Conservation (phyloP, 2,797 vertebrate species). For the Tiaroga cobitis region DNA sequence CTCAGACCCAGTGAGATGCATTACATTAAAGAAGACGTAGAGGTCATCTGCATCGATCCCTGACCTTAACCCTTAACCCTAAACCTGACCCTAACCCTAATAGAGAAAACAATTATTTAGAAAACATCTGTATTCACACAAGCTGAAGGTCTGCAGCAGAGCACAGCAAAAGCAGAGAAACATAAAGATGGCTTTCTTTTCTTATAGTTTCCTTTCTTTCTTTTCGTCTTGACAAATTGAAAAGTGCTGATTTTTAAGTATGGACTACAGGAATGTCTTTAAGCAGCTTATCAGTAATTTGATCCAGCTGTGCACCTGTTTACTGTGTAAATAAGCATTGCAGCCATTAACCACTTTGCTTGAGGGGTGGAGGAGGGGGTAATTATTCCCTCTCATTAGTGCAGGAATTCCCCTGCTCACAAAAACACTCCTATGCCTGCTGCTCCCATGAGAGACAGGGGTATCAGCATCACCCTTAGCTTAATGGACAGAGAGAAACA, state of each 20-base stretch:
- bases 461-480: constrained; percentile 8
- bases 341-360: constrained; percentile 50
- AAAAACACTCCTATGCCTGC: constrained; percentile 43
- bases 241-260: constrained; percentile 58
- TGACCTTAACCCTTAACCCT: constrained; percentile 28
- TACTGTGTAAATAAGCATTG: constrained; percentile 55
- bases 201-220: background rate
- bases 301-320: constrained; percentile 57
- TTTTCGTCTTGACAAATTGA: constrained; percentile 53
- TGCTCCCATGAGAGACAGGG: constrained; percentile 24
- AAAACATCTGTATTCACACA: constrained; percentile 6
- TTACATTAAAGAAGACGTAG: constrained; percentile 3
- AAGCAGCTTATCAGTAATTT: constrained; percentile 66
- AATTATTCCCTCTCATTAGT: constrained; percentile 57
- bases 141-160: background rate
- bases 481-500: constrained; percentile 35
- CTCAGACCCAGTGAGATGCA: constrained; percentile 11
- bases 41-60: constrained; percentile 8
- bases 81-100: constrained; percentile 12
- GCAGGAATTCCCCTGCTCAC: constrained; percentile 52
- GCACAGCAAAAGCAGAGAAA: constrained; percentile 12
- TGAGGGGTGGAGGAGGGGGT: constrained; percentile 24
- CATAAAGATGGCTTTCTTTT: constrained; percentile 40
- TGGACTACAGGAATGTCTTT: constrained; percentile 56
- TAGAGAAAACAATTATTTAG: constrained; percentile 27